A percentile compares a stretch with the other conserved stretches of the same genome.
These are phyloP conservation scores for Limenitis camilla DNA, from an alignment of 2,888 invertebrate genomes.

Conservation along the genomic window DNA sequence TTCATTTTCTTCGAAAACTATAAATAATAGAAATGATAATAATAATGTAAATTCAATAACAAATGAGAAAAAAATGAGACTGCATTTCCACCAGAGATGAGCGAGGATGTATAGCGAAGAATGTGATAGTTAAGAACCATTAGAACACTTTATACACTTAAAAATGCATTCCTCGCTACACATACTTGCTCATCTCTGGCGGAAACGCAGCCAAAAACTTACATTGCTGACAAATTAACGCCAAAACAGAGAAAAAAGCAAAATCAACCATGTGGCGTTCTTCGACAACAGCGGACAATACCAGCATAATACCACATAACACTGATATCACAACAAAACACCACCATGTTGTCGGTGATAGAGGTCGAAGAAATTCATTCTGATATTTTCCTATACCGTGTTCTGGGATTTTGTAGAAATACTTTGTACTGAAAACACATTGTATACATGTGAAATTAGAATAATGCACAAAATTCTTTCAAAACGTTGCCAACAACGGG, in stretches of 20 bases:
- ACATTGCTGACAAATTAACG: slow-evolving; percentile 63
- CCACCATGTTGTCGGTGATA: slow-evolving; percentile 54
- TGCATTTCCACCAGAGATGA: too few species aligned
- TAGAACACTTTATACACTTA: too few species aligned
- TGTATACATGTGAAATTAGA: too few species aligned
- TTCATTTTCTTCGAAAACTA: slow-evolving; percentile 52
- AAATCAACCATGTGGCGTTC: slow-evolving; percentile 41
- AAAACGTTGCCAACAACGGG: too few species aligned
- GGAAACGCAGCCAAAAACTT: slow-evolving; percentile 18
- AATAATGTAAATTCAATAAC: slow-evolving; percentile 7
- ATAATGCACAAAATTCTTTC: too few species aligned
- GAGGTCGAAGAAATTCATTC: slow-evolving; percentile 64
- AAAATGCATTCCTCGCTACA: too few species aligned
- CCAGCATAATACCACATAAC: slow-evolving; percentile 45
- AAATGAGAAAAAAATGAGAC: too few species aligned
- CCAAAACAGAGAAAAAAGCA: slow-evolving; percentile 55
- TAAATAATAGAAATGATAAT: slow-evolving; percentile 19
- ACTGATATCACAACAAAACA: slow-evolving; percentile 37
- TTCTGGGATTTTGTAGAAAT: slow-evolving; percentile 52
- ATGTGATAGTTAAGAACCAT: too few species aligned
- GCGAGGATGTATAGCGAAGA: too few species aligned
- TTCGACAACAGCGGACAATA: slow-evolving; percentile 47
- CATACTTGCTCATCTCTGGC: too few species aligned
- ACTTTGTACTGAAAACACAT: slow-evolving; percentile 38
- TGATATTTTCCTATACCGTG: slow-evolving; percentile 52